Conservation (phyloP, 1,140 invertebrate genomes). For the Papilio xuthus region DNA sequence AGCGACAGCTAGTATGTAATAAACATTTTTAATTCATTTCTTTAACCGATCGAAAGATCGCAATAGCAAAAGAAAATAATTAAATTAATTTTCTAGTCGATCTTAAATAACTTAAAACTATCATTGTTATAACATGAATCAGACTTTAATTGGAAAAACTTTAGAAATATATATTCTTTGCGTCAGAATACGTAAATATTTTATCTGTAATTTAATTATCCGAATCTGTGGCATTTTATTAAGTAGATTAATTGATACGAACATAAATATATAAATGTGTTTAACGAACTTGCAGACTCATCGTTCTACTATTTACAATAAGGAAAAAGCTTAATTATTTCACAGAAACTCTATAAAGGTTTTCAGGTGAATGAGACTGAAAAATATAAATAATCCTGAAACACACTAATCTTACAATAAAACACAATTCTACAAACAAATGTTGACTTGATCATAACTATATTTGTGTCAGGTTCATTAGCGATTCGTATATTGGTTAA, state of each 20-base stretch:
- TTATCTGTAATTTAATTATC: not conserved
- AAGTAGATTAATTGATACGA: not conserved
- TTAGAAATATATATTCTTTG: not conserved
- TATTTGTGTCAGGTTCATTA: too few relatives aligned
- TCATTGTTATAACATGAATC: not conserved
- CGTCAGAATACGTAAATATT: not conserved
- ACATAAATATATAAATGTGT: not conserved
- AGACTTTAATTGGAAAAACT: not conserved
- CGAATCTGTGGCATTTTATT: not conserved
- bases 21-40: too few relatives aligned
- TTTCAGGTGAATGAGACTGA: not conserved
- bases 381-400: not conserved
- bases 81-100: too few relatives aligned
- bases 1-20: too few relatives aligned
- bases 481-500: too few relatives aligned
- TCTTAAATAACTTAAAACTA: not conserved
- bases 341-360: not conserved
- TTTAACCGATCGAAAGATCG: too few relatives aligned
- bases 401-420: not conserved
- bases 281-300: not conserved
- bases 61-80: too few relatives aligned
- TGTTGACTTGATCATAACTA: too few relatives aligned
- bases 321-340: slow-evolving; percentile 1
- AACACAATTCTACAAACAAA: too few relatives aligned
- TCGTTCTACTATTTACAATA: not conserved